A percentile compares a stretch with the other conserved stretches of the same genome.
Conservation (phyloP, 2,113 vertebrate genomes). For the Lethenteron camtschaticum region DNA sequence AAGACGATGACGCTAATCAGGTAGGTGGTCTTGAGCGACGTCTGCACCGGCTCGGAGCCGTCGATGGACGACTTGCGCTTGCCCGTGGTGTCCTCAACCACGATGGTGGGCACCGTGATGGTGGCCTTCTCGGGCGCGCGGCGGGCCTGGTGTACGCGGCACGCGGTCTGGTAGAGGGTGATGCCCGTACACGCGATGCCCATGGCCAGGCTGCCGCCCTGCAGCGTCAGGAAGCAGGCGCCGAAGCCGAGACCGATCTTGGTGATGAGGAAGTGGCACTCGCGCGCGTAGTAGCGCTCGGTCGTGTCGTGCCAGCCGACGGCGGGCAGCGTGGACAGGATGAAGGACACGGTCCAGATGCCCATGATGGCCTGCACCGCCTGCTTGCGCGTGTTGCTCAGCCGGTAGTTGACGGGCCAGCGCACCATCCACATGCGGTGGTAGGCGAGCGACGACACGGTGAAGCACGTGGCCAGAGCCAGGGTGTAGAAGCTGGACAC, state of each 20-base stretch:
- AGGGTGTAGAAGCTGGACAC: conserved; percentile 44
- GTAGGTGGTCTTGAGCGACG: conserved; percentile 45
- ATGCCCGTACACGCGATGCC: conserved; percentile 37
- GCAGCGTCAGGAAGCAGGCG: conserved; percentile 36
- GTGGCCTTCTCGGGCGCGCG: conserved; percentile 20
- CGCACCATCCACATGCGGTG: conserved; percentile 54
- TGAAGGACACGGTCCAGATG: conserved; percentile 48
- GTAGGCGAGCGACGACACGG: conserved; percentile 39
- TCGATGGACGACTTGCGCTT: conserved; percentile 40
- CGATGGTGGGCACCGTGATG: conserved; percentile 39
- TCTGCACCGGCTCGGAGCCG: conserved; percentile 40
- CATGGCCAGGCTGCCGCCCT: conserved; percentile 38
- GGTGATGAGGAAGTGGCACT: conserved; percentile 43
- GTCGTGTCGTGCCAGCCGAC: conserved; percentile 48
- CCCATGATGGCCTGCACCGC: conserved; percentile 37
- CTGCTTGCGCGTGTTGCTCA: conserved; percentile 45
- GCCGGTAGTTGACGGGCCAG: conserved; percentile 42
- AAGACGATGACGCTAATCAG: conserved; percentile 46
- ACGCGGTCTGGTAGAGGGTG: conserved; percentile 39
- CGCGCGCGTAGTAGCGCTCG: conserved; percentile 34
- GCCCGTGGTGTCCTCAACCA: conserved; percentile 39
- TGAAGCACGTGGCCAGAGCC: conserved; percentile 41
- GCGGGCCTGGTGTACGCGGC: conserved; percentile 25
- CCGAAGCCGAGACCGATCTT: conserved; percentile 44
- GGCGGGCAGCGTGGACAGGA: conserved; percentile 41